A percentile compares a stretch with the other conserved stretches of the same genome.
phyloP scores from a whole-genome alignment of 2,113 vertebrate genomes.

The Hippocampus zosterae region DNA sequence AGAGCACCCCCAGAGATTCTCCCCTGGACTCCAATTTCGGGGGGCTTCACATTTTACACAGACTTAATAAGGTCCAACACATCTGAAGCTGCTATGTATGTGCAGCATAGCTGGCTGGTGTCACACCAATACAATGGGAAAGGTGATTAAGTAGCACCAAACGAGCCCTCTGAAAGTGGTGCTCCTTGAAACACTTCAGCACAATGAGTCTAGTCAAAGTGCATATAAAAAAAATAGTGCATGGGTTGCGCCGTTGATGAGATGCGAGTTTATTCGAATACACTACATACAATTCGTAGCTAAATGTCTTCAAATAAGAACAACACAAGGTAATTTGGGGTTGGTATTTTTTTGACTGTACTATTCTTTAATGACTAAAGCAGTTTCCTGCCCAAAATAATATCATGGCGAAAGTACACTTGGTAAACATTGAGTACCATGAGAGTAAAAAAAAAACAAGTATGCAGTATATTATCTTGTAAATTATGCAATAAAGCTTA shows the following conservation, averaged over 20 bases:
- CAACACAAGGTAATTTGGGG: neutral
- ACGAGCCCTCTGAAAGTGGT: constrained; percentile 9
- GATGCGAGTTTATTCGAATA: constrained; percentile 3
- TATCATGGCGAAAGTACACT: neutral
- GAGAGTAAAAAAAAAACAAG: too few relatives aligned
- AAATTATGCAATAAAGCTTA: too few relatives aligned
- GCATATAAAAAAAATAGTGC: constrained; percentile 26
- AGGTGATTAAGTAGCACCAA: constrained; percentile 35
- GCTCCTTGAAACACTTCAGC: constrained; percentile 22
- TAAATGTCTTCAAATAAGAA: constrained; percentile 22
- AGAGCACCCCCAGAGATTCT: constrained; percentile 64
- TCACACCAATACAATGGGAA: constrained; percentile 27
- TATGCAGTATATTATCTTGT: too few relatives aligned
- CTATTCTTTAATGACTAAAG: neutral
- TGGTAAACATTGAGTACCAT: neutral
- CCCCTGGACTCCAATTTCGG: constrained; percentile 64
- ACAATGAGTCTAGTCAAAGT: constrained; percentile 3
- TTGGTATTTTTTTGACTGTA: neutral
- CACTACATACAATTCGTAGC: neutral
- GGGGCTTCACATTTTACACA: constrained; percentile 46
- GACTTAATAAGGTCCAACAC: constrained; percentile 37
- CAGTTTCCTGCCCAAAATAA: neutral
- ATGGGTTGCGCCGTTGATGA: constrained; percentile 11
- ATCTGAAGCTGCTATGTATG: constrained; percentile 48
- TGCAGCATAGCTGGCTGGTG: constrained; percentile 27